phyloP scores from a whole-genome alignment of 2,113 vertebrate species.

The Rissa tridactyla region DNA sequence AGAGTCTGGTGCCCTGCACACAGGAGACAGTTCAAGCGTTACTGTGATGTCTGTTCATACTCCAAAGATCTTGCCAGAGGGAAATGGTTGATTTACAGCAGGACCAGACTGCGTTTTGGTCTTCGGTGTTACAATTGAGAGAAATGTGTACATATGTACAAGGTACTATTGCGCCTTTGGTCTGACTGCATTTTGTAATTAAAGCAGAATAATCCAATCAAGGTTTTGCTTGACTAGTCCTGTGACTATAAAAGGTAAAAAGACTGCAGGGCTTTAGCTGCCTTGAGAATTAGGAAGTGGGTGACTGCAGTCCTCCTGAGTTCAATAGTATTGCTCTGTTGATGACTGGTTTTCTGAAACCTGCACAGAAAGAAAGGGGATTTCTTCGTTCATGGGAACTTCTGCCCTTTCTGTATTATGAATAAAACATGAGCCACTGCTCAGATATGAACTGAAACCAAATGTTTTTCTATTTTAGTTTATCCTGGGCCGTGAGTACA shows the following conservation, averaged over 20 bases:
- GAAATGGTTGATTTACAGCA: neutral
- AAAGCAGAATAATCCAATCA: slow-evolving; percentile 43
- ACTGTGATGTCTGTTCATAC: neutral
- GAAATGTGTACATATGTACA: neutral
- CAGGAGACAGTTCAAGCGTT: neutral
- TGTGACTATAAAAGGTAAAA: slow-evolving; percentile 39
- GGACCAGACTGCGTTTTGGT: neutral
- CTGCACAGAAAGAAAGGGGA: neutral
- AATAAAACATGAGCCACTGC: neutral
- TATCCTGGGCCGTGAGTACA: neutral
- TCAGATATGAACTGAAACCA: slow-evolving; percentile 22
- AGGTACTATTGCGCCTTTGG: neutral
- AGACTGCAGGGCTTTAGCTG: neutral
- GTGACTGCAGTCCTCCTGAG: neutral
- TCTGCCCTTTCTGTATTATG: neutral
- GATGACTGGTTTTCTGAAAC: neutral
- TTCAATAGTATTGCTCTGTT: neutral
- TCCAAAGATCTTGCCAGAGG: neutral
- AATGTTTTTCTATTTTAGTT: neutral
- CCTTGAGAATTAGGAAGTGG: neutral
- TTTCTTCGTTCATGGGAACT: neutral
- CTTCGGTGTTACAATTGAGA: neutral
- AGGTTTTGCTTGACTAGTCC: slow-evolving; percentile 17
- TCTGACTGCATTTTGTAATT: slow-evolving; percentile 41
- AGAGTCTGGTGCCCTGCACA: neutral